These are phyloP conservation scores for Tanypteryx hageni DNA, from an alignment of 2,888 invertebrate species.

Conservation along the genomic window DNA sequence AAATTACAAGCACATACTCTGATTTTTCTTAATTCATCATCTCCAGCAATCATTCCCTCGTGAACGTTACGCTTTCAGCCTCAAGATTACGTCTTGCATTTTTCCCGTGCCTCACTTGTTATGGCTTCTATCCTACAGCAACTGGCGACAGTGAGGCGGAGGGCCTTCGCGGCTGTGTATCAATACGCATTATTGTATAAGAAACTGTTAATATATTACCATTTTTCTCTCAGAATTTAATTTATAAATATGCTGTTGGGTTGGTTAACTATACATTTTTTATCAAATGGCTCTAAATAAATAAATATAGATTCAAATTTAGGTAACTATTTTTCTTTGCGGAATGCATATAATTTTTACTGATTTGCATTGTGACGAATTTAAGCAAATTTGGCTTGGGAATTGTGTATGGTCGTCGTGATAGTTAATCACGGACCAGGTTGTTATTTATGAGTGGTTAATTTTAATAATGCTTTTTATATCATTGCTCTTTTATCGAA, in stretches of 20 bases:
- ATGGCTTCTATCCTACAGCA: slow-evolving; percentile 61
- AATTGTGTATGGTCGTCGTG: neutral
- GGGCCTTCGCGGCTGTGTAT: slow-evolving; percentile 51
- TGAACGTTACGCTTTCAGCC: slow-evolving; percentile 46
- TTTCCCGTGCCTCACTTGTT: slow-evolving; percentile 64
- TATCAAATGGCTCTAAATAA: too few relatives aligned
- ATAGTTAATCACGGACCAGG: neutral
- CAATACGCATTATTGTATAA: slow-evolving; percentile 16
- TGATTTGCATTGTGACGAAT: slow-evolving; percentile 60
- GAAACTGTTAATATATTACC: neutral
- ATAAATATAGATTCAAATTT: neutral
- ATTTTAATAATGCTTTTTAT: neutral
- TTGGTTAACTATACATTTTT: too few relatives aligned
- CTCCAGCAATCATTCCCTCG: slow-evolving; percentile 56
- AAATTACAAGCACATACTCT: slow-evolving; percentile 22
- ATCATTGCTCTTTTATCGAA: neutral
- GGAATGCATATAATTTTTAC: slow-evolving; percentile 36
- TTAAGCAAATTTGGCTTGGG: slow-evolving; percentile 24
- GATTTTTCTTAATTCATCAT: slow-evolving; percentile 25
- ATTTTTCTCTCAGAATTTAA: neutral
- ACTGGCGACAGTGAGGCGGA: slow-evolving; percentile 64
- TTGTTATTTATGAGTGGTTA: neutral
- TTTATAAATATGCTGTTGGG: neutral
- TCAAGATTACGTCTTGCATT: slow-evolving; percentile 51
- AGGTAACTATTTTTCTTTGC: slow-evolving; percentile 32